Evolutionary conservation across 2,888 invertebrate genomes (phyloP).

Genomic region (Parascotia fuliginaria): DNA sequence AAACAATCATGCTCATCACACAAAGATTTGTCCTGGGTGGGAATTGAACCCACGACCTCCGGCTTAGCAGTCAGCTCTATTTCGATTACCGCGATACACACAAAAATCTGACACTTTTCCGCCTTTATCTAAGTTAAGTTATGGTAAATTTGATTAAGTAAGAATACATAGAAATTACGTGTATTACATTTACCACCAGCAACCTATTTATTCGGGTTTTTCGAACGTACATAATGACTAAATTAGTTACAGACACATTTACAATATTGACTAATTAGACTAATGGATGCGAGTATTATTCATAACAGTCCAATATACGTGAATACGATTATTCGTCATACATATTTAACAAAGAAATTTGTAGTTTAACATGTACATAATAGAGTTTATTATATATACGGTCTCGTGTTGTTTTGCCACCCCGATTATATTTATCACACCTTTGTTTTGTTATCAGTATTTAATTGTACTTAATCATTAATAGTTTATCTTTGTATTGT

Average conservation of each 20-base stretch:
- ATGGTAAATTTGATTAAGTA: too few species aligned
- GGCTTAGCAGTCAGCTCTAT: too few species aligned
- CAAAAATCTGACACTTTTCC: too few species aligned
- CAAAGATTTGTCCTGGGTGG: too few species aligned
- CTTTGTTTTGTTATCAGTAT: neutral
- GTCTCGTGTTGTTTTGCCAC: neutral
- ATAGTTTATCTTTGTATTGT: neutral
- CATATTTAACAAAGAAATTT: neutral
- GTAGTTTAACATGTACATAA: neutral
- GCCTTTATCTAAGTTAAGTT: too few species aligned
- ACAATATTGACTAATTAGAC: conserved; percentile 17
- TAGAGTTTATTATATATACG: neutral
- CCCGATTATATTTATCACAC: neutral
- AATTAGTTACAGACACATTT: neutral
- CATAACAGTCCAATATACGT: conserved; percentile 9
- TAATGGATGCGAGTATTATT: conserved; percentile 24
- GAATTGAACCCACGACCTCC: too few species aligned
- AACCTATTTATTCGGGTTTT: too few species aligned
- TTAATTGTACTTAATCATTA: neutral
- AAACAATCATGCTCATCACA: too few species aligned
- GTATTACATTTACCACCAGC: too few species aligned
- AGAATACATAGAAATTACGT: too few species aligned
- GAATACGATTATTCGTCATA: neutral
- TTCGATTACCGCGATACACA: too few species aligned
- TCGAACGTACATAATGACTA: too few species aligned